phyloP scores from a whole-genome alignment of 2,113 vertebrate species.

The Cervus canadensis region DNA sequence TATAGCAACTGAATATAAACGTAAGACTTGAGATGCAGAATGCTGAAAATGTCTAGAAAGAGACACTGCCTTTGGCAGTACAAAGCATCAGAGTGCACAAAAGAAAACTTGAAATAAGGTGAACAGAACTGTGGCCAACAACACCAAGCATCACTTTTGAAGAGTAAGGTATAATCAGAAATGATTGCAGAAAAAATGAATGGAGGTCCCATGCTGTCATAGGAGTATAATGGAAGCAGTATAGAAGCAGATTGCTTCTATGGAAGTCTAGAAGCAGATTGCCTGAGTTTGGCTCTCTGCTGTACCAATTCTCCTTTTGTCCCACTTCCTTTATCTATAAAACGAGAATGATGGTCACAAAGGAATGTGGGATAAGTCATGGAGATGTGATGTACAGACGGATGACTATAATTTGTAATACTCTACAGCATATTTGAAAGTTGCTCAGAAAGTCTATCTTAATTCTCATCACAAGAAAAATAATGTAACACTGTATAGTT shows the following conservation, averaged over 20 bases:
- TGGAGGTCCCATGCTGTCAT: rapidly evolving
- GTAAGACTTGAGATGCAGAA: neutral
- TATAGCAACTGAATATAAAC: neutral
- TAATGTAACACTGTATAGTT: neutral
- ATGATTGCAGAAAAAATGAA: neutral
- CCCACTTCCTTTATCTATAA: neutral
- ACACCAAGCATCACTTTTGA: neutral
- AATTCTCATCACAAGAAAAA: neutral
- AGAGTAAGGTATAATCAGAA: neutral
- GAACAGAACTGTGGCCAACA: neutral
- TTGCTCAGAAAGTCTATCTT: neutral
- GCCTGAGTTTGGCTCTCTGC: neutral
- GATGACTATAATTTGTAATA: neutral
- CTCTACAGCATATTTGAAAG: neutral
- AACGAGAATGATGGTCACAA: neutral
- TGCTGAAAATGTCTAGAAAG: neutral
- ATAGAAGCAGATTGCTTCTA: neutral
- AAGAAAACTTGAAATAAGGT: neutral
- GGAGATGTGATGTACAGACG: neutral
- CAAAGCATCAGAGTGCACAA: neutral
- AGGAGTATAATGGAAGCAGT: neutral
- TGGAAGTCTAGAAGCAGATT: neutral
- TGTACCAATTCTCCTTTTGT: neutral
- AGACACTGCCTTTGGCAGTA: neutral
- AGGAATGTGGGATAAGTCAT: neutral